phyloP scores from a whole-genome alignment of 2,888 invertebrate species.

The Apodemia mormo region DNA sequence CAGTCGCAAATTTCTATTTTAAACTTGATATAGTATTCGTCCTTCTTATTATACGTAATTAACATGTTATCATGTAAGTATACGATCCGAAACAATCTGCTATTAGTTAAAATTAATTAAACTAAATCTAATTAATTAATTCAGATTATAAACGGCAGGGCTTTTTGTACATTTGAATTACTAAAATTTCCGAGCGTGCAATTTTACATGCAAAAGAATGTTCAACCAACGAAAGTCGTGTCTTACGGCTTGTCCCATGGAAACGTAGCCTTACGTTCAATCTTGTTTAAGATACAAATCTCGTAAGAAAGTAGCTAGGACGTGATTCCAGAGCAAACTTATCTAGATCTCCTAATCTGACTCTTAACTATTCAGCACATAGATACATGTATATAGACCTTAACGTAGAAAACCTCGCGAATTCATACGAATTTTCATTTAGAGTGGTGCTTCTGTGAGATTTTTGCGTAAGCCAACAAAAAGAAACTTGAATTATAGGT shows the following conservation, averaged over 20 bases:
- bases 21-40: too few species aligned
- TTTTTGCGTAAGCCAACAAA: neutral
- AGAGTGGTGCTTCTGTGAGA: neutral
- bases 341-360: slow-evolving; percentile 28
- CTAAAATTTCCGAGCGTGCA: too few species aligned
- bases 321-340: slow-evolving; percentile 20
- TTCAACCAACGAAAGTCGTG: neutral
- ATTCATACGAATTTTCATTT: neutral
- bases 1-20: too few species aligned
- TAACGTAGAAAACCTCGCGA: neutral
- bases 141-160: too few species aligned
- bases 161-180: too few species aligned
- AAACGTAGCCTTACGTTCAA: slow-evolving; percentile 26
- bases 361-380: slow-evolving; percentile 5
- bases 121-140: too few species aligned
- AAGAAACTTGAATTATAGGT: neutral
- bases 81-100: too few species aligned
- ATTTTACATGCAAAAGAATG: neutral
- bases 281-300: slow-evolving; percentile 59
- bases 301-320: slow-evolving; percentile 48
- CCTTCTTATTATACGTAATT: too few species aligned
- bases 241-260: neutral
- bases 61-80: too few species aligned
- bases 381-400: neutral
- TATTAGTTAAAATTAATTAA: too few species aligned